Base-by-base conservation (phyloP, 2,113 vertebrate genomes). In the Tylochromis polylepis region DNA sequence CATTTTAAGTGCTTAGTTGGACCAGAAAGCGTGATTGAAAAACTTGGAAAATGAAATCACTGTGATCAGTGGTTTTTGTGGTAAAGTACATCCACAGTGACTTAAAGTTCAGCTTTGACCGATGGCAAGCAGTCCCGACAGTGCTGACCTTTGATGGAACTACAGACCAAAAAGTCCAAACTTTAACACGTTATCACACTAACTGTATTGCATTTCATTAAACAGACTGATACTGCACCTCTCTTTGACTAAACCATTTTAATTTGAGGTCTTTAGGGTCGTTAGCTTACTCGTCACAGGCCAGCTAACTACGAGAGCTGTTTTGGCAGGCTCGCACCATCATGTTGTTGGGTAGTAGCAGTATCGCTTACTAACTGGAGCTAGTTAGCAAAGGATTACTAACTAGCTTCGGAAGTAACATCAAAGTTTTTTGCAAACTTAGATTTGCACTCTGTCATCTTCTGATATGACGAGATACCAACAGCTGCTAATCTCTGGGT, bases 1-100 rank as follows among this genome's bases (percentile, higher is more conserved):
- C 81, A 82, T 88, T 88, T 88, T 82, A 82, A 79, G 88, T 38
- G 60, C 84, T n/a, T 85, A 34, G 81, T 81, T 31, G 29, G 51
- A 81, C 62, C 78, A 34, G 27, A 18, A 22, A 84, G 56, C 56
- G 16, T 31, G 43, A 70, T 58, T 1, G 36, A 8, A 65, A 85
- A 27, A 78, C 22, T 20, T 55, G 16, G 34, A 58, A 60, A 60
- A 24, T 8, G 31, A 60, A 91, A 72, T 46, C 12, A 11, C 16
- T 11, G 24, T 55, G 56, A 85, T 85, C 49, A 8, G 34, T 18
- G 56, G 43, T 38, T 75, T 88, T 27, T 29, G 11, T 77, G 46
- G 27, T 77, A 53, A 77, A 80, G 46, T 87, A 24, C 72, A 59
- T 75, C 24, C n/a, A 51, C 43, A 18, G 53, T 27, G 60, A 83